A percentile compares a stretch with the other conserved stretches of the same genome.
Conservation (phyloP, 2,113 vertebrate genomes). For the Colaptes auratus region DNA sequence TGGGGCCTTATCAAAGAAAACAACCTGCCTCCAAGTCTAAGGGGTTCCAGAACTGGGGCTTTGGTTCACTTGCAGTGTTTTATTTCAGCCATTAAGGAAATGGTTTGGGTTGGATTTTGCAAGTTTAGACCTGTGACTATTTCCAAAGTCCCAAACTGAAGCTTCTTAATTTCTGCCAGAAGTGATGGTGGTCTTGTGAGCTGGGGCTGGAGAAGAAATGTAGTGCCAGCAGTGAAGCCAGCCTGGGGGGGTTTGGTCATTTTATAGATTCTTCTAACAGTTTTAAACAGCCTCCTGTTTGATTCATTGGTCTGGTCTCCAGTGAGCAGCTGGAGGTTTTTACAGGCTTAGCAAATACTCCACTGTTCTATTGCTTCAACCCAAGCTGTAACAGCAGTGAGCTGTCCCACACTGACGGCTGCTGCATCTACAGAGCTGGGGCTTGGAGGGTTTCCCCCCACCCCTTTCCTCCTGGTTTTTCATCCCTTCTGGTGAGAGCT, state of each 20-base stretch:
- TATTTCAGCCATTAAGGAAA: background rate
- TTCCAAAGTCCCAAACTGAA: background rate
- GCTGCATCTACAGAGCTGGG: background rate
- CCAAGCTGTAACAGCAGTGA: background rate
- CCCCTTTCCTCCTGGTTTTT: fast-evolving
- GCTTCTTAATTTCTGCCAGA: background rate
- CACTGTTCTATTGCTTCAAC: background rate
- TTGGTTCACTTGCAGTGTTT: background rate
- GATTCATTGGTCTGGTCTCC: conserved; percentile 1
- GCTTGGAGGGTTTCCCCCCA: background rate
- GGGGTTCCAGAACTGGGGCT: background rate
- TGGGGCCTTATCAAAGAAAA: background rate
- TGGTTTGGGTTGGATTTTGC: background rate
- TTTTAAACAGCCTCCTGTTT: background rate
- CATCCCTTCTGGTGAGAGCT: background rate
- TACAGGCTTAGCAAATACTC: conserved; percentile 20
- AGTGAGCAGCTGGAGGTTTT: conserved; percentile 18
- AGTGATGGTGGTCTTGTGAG: background rate
- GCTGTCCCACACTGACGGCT: background rate
- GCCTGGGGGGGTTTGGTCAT: background rate
- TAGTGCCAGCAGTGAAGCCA: background rate
- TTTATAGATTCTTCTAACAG: background rate
- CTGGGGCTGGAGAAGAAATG: background rate
- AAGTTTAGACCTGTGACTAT: background rate
- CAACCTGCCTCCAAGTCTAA: background rate